These are phyloP conservation scores for Leptopilina clavipes DNA, from an alignment of 1,140 invertebrate genomes.

Conservation along the genomic window DNA sequence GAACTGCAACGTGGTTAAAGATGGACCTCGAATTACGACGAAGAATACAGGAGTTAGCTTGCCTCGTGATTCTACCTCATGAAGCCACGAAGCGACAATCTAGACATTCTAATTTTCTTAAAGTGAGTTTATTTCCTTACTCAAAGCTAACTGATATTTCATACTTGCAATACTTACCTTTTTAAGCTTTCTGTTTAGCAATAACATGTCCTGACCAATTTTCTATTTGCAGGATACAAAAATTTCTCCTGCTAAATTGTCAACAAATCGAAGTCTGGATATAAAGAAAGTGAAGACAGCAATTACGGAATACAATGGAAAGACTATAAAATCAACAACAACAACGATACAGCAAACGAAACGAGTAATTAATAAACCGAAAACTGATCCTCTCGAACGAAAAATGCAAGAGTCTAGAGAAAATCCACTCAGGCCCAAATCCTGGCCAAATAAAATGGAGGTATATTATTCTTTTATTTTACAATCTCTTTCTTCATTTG, in stretches of 20 bases:
- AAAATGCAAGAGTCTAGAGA: slow-evolving; percentile 65
- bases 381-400: slow-evolving; percentile 70
- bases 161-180: too few species aligned
- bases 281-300: slow-evolving; percentile 77
- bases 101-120: slow-evolving; percentile 68
- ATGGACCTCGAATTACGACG: slow-evolving; percentile 79
- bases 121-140: slow-evolving; percentile 52
- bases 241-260: slow-evolving; percentile 57
- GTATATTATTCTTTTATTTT: slow-evolving; percentile 49
- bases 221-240: slow-evolving; percentile 60
- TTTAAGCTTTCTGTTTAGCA: too few species aligned
- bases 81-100: slow-evolving; percentile 67
- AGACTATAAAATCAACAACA: slow-evolving; percentile 41
- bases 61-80: slow-evolving; percentile 75
- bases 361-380: slow-evolving; percentile 68
- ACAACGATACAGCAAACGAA: slow-evolving; percentile 57
- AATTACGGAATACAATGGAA: slow-evolving; percentile 75
- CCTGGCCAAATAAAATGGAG: slow-evolving; percentile 74
- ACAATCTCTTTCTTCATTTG: background rate
- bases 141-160: too few species aligned
- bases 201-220: too few species aligned
- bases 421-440: slow-evolving; percentile 66
- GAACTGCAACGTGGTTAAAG: slow-evolving; percentile 79
- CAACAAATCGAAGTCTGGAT: slow-evolving; percentile 73
- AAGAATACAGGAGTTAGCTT: slow-evolving; percentile 78